Evolutionary conservation across 2,797 vertebrate species (phyloP).

Genomic region (Microchirus variegatus): DNA sequence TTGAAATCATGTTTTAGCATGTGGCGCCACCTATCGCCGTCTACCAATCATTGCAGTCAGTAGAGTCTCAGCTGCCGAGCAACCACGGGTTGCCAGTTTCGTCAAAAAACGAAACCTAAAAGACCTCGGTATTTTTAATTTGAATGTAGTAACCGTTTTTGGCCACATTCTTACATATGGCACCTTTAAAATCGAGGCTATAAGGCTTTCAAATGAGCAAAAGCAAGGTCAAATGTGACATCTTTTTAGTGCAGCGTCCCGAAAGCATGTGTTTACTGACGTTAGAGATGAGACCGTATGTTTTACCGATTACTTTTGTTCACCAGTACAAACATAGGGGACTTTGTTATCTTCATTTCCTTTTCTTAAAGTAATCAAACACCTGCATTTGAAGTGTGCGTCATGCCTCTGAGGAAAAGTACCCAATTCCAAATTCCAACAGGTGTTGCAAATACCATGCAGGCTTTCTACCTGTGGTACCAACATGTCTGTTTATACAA

Average conservation of each 20-base stretch:
- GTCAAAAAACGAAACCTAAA: too few relatives aligned
- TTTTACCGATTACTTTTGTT: not conserved
- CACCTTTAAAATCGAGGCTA: too few relatives aligned
- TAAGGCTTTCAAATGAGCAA: too few relatives aligned
- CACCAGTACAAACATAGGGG: not conserved
- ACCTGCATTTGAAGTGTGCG: constrained; percentile 20
- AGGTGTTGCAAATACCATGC: constrained; percentile 32
- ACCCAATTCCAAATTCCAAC: constrained; percentile 39
- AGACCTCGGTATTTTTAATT: too few relatives aligned
- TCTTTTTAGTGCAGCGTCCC: not conserved
- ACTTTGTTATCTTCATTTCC: constrained; percentile 1
- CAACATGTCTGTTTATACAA: constrained; percentile 58
- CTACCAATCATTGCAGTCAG: too few relatives aligned
- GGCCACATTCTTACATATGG: too few relatives aligned
- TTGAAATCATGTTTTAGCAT: too few relatives aligned
- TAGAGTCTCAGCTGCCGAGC: too few relatives aligned
- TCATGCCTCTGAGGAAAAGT: constrained; percentile 54
- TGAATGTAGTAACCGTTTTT: too few relatives aligned
- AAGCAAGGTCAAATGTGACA: not conserved
- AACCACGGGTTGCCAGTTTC: too few relatives aligned
- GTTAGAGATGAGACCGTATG: too few relatives aligned
- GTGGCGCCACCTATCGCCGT: too few relatives aligned
- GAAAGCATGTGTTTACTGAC: not conserved
- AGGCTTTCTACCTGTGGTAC: constrained; percentile 49
- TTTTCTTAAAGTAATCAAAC: not conserved